Conservation (phyloP, 2,113 vertebrate genomes). For the Corythaixoides concolor region DNA sequence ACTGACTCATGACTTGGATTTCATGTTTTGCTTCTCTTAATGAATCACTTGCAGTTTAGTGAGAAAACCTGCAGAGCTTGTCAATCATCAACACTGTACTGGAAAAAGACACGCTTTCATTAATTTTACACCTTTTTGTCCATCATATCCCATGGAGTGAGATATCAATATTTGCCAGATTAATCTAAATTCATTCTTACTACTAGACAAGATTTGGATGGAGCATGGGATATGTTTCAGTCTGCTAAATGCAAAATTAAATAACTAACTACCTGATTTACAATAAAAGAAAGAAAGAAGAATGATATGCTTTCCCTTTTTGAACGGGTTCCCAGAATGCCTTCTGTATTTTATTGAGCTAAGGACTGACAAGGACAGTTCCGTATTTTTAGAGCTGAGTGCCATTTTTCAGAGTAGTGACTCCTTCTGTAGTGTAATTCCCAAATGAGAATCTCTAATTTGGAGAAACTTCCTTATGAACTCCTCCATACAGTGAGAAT, state of each 20-base stretch:
- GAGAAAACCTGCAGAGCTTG: background rate
- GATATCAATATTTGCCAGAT: background rate
- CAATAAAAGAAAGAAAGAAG: background rate
- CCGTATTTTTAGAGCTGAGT: background rate
- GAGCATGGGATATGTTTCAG: background rate
- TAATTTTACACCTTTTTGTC: background rate
- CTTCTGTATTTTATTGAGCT: background rate
- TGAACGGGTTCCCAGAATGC: background rate
- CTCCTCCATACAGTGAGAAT: background rate
- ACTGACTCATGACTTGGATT: background rate
- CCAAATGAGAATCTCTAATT: background rate
- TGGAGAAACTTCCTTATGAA: background rate
- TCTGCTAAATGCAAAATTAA: background rate
- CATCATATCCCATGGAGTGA: background rate
- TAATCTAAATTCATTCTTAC: background rate
- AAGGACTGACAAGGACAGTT: background rate
- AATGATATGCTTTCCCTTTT: background rate
- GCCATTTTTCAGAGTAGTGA: background rate
- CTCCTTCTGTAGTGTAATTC: background rate
- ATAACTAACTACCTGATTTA: background rate
- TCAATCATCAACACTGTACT: background rate
- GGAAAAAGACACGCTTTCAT: background rate
- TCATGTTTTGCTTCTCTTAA: background rate
- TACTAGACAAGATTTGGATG: background rate
- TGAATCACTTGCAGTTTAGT: background rate